Conservation (phyloP, 2,797 vertebrate species). For the Salarias fasciatus region DNA sequence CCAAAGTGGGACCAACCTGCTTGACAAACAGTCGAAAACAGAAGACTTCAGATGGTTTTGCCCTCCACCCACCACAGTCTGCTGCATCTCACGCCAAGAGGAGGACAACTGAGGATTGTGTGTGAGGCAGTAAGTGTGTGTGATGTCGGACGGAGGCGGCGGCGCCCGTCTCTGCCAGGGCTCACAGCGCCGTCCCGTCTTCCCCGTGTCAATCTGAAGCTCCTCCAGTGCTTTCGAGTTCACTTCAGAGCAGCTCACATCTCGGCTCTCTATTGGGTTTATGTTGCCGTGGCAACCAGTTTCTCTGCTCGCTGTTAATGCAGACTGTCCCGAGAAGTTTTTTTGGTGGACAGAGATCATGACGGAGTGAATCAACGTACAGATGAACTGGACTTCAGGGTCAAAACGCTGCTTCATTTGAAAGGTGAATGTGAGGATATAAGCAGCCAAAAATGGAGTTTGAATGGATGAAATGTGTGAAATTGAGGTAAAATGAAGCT, state of each 20-base stretch:
- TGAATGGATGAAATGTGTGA: too few species aligned
- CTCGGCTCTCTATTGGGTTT: conserved; percentile 31
- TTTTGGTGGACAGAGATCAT: not conserved
- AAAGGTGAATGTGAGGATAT: too few species aligned
- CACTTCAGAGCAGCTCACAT: conserved; percentile 27
- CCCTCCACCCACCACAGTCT: too few species aligned
- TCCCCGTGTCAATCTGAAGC: not conserved
- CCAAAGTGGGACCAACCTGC: too few species aligned
- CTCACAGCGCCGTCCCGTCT: conserved; percentile 38
- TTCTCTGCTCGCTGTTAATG: conserved; percentile 11
- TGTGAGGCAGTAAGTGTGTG: conserved; percentile 29
- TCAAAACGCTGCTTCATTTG: too few species aligned
- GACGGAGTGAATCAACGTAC: not conserved
- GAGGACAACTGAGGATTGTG: conserved; percentile 43
- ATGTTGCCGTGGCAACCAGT: conserved; percentile 10
- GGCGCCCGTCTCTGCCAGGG: conserved; percentile 26
- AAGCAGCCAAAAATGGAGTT: too few species aligned
- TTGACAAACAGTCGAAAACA: too few species aligned
- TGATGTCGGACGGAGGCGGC: conserved; percentile 53
- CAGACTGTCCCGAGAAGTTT: not conserved
- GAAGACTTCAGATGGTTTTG: too few species aligned
- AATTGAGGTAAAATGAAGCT: too few species aligned
- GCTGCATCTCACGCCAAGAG: conserved; percentile 31
- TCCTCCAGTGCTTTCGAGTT: not conserved
- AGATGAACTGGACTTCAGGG: not conserved